Conservation (phyloP, 2,888 invertebrate genomes). For the Hirtodrosophila histrioides region DNA sequence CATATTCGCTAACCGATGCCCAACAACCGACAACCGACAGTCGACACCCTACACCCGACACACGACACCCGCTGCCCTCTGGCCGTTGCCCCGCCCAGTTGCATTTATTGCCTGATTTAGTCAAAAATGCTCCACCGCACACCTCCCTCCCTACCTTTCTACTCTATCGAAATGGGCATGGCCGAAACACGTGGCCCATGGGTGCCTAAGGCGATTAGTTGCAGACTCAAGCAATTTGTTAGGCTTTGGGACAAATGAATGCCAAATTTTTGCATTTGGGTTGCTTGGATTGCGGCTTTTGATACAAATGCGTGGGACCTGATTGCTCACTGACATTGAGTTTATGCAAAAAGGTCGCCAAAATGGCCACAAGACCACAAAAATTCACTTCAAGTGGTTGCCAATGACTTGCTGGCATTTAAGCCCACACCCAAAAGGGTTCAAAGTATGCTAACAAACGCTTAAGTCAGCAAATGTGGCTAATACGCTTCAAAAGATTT, state of each 20-base stretch:
- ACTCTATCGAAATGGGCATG: neutral
- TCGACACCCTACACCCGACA: conserved; percentile 18
- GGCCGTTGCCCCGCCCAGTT: conserved; percentile 53
- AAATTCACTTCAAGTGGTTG: conserved; percentile 4
- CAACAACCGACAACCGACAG: too few relatives aligned
- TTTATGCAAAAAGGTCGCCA: conserved; percentile 37
- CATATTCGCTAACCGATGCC: conserved; percentile 58
- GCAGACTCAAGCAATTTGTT: conserved; percentile 50
- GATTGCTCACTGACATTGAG: conserved; percentile 17
- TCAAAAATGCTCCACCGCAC: conserved; percentile 19
- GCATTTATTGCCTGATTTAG: conserved; percentile 55
- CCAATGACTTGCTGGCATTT: conserved; percentile 2
- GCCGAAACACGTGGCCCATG: conserved; percentile 28
- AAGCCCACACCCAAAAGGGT: neutral
- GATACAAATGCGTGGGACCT: conserved; percentile 43
- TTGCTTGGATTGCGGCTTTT: conserved; percentile 14
- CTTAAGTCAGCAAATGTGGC: neutral
- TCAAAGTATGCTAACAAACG: neutral
- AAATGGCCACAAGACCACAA: conserved; percentile 1
- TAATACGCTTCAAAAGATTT: neutral
- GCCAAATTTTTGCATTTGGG: conserved; percentile 20
- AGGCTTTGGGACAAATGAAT: conserved; percentile 22
- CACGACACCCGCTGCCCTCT: neutral
- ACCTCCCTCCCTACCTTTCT: neutral
- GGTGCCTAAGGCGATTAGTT: conserved; percentile 57